Evolutionary conservation across 2,888 invertebrate genomes (phyloP), one percentile per base, ranked within the genome.

Genomic region (Patella pellucida): DNA sequence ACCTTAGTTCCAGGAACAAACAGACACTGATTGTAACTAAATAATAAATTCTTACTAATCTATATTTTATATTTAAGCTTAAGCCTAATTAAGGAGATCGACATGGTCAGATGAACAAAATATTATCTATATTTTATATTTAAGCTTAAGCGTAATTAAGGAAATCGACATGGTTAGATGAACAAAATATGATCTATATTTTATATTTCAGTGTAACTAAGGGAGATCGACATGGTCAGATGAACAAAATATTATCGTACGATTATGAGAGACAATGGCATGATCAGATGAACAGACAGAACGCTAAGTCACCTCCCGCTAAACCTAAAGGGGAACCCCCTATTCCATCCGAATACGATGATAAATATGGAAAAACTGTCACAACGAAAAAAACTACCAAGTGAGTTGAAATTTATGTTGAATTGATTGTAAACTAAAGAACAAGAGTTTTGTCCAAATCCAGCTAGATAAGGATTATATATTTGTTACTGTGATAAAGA

Each of bases 261-360:
- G 83, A 79, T 27, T 87, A 87, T 77, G 85, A 84, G 56, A 76
- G 79, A 69, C 85, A 85, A 70, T 87, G 86, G 86, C 83, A 86
- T 16, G 82, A 85, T 5, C 73, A 83, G 41, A 68, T 83, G 9
- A 78, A 79, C n/a, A 75, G 77, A 27, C 83, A 82, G 83, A 83
- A 85, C 54, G 73, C 71, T 11, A 83, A 82, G 71, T 83, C 83
- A 72, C 83, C 62, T 23, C 19, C 62, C 0, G 62, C 19, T 14
- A 62, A 62, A 23, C 62, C 19, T 19, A 62, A 62, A 62, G 62
- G 62, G 23, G 62, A 19, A 62, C 23, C 19, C 14, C 62, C 62
- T 23, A 62, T 62, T 19, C 62, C 62, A 62, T 62, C 62, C 1
- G 62, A 62, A 62, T 62, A 62, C 23, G 62, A 62, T 62, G 62